These are phyloP conservation scores for Fukomys damarensis DNA, from an alignment of 2,113 vertebrate genomes.

Conservation along the genomic window DNA sequence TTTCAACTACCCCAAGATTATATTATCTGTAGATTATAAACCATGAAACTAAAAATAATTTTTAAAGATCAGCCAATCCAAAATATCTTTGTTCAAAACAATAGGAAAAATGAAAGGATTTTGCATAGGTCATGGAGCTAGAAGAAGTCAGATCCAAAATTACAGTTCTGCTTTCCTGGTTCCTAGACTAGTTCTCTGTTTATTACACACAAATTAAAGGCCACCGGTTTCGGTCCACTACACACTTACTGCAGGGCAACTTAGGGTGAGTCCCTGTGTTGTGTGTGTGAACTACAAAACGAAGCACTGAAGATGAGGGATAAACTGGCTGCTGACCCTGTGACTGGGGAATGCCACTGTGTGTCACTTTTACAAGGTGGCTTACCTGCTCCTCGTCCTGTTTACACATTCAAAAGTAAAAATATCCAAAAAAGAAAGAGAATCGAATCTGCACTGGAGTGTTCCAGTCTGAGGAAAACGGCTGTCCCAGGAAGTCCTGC, in stretches of 20 bases:
- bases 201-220: not conserved
- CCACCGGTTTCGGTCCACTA: not conserved
- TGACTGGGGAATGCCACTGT: not conserved
- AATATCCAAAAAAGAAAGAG: not conserved
- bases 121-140: not conserved
- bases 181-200: not conserved
- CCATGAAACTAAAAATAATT: slow-evolving; percentile 31
- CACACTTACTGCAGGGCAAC: not conserved
- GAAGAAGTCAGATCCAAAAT: not conserved
- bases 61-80: not conserved
- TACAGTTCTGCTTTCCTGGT: not conserved
- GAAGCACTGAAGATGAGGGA: not conserved
- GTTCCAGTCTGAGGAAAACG: not conserved
- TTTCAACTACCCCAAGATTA: not conserved
- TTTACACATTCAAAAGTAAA: not conserved
- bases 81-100: slow-evolving; percentile 9
- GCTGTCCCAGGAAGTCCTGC: not conserved
- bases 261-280: not conserved
- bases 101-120: not conserved
- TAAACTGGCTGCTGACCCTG: not conserved
- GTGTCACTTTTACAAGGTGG: not conserved
- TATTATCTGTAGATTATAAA: slow-evolving; percentile 20
- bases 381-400: not conserved
- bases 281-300: not conserved
- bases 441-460: not conserved